Evolutionary conservation across 2,888 invertebrate genomes (phyloP), one percentile per base, ranked within the genome.

Genomic region (Erannis defoliaria): DNA sequence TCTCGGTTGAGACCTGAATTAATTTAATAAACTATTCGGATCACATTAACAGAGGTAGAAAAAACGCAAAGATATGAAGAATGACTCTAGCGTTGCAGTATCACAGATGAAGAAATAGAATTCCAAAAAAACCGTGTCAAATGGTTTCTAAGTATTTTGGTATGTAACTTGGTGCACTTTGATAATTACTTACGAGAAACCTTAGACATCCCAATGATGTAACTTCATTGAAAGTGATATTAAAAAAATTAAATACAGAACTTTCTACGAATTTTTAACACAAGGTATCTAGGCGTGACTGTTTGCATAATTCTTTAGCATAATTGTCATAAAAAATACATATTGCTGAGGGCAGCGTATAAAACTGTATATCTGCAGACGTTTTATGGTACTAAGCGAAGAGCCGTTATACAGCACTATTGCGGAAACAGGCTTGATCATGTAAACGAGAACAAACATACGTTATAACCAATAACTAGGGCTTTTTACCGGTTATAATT

Each of bases 401-500:
- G n/a, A 35, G 16, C 63, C 59, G 63, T 37, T 59, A 58, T n/a
- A 53, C 46, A 56, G 46, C 40, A 38, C n/a, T 40, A 50, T 62
- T 54, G 66, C 68, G 66, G 68, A 66, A 68, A 57, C 63, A 56
- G 54, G 61, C 68, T 63, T 53, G 62, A 63, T 68, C 50, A 50
- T 43, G 56, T 38, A 49, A 70, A 68, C 58, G 64, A 65, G 70
- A 68, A 33, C 70, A 65, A 40, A 43, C 40, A 43, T 53, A 55
- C 54, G 23, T 49, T 23, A 19, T 31, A n/a, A n/a, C 18, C 12
- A 23, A 19, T 40, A 59, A 65, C 51, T 64, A 64, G 59, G 53
- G 53, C 55, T 64, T 54, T 42, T 61, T 60, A 60, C 45, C 43
- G 40, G 38, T 51, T 54, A 42, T 26, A n/a, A 55, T 31, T 61